phyloP scores from a whole-genome alignment of 2,797 vertebrate species.

The Bothrops alternatus region DNA sequence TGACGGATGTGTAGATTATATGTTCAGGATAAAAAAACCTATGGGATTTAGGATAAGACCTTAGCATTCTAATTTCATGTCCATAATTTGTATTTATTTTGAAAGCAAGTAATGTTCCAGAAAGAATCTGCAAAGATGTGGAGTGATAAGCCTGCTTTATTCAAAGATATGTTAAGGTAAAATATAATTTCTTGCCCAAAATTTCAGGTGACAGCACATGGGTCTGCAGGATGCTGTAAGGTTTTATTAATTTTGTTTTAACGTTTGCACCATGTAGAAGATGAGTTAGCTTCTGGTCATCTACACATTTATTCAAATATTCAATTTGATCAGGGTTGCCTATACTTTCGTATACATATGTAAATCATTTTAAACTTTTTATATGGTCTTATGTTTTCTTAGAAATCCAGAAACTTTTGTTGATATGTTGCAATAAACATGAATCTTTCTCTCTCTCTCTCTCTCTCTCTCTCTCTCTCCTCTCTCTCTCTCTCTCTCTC shows the following conservation, averaged over 20 bases:
- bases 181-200: constrained; percentile 43
- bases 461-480: too few species aligned
- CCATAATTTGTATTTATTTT: constrained; percentile 51
- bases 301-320: background rate
- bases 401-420: background rate
- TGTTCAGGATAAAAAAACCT: constrained; percentile 30
- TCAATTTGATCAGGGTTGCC: background rate
- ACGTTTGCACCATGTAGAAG: background rate
- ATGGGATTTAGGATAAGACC: constrained; percentile 49
- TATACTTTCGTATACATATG: background rate
- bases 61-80: constrained; percentile 55
- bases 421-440: background rate
- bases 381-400: background rate
- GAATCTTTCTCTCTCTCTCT: too few species aligned
- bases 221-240: background rate
- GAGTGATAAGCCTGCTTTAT: constrained; percentile 45
- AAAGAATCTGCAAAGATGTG: constrained; percentile 18
- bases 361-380: background rate
- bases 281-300: background rate
- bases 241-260: background rate
- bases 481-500: too few species aligned
- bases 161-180: constrained; percentile 50
- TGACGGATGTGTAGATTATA: constrained; percentile 47
- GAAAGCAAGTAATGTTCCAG: constrained; percentile 30
- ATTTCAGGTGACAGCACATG: background rate